Conservation (phyloP, 1,140 invertebrate genomes). For the Helicoverpa zea region DNA sequence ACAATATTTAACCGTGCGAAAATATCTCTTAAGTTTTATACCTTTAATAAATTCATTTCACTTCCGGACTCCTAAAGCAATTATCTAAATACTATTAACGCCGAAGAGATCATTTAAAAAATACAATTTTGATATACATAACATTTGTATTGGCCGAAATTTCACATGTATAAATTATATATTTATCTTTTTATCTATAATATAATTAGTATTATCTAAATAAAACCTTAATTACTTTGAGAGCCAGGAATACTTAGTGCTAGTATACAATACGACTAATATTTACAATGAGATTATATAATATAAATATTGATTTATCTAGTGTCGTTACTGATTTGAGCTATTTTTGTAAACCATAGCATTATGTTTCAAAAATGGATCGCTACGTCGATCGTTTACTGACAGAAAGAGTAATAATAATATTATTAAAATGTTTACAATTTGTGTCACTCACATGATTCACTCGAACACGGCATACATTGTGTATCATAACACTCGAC, state of each 20-base stretch:
- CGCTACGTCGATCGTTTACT: slow-evolving; percentile 57
- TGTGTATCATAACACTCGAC: slow-evolving; percentile 60
- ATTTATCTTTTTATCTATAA: slow-evolving; percentile 70
- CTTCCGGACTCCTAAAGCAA: slow-evolving; percentile 85
- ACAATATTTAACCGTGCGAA: slow-evolving; percentile 83
- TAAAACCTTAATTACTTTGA: slow-evolving; percentile 85
- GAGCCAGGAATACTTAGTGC: slow-evolving; percentile 83
- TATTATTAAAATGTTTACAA: slow-evolving; percentile 49
- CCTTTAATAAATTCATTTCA: slow-evolving; percentile 85
- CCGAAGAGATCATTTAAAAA: slow-evolving; percentile 86
- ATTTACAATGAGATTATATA: slow-evolving; percentile 85
- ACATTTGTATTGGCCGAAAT: slow-evolving; percentile 83
- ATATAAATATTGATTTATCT: slow-evolving; percentile 85
- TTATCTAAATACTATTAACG: slow-evolving; percentile 76
- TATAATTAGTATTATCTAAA: slow-evolving; percentile 78
- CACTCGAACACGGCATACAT: slow-evolving; percentile 70
- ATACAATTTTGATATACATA: slow-evolving; percentile 84
- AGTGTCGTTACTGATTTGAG: slow-evolving; percentile 84
- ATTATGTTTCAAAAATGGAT: slow-evolving; percentile 61
- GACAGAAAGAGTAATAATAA: slow-evolving; percentile 47
- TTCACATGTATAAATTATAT: slow-evolving; percentile 77
- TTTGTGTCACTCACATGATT: slow-evolving; percentile 44
- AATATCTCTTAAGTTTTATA: slow-evolving; percentile 82
- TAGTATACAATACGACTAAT: slow-evolving; percentile 77
- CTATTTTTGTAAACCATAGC: slow-evolving; percentile 71